Percentiles rank a stretch among this genome's conserved stretches.
phyloP scores from a whole-genome alignment of 2,888 invertebrate species.

The Caenorhabditis virilis region DNA sequence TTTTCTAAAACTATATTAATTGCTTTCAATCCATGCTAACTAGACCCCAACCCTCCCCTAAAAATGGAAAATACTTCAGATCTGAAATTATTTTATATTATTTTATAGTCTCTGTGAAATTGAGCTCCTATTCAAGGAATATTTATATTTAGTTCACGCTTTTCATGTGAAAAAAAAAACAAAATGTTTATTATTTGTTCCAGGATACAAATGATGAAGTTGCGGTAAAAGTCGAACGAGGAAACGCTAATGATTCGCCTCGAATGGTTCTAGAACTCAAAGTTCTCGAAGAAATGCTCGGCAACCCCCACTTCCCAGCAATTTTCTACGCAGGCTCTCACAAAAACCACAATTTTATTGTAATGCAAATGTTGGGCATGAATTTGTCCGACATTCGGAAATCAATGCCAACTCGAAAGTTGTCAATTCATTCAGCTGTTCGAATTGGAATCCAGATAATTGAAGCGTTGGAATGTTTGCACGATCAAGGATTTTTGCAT shows the following conservation, averaged over 20 bases:
- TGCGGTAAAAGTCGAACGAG: conserved; percentile 63
- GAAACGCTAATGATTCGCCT: conserved; percentile 44
- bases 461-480: conserved; percentile 54
- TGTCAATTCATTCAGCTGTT: conserved; percentile 40
- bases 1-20: no score
- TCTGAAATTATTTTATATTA: no score
- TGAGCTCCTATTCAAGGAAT: no score
- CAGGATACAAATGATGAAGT: conserved; percentile 30
- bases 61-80: no score
- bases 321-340: conserved; percentile 52
- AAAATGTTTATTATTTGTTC: no score
- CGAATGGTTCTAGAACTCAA: conserved; percentile 63
- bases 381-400: conserved; percentile 61
- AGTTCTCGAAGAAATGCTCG: conserved; percentile 49
- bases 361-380: conserved; percentile 64
- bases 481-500: conserved; percentile 60
- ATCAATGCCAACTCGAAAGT: conserved; percentile 19
- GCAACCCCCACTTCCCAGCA: conserved; percentile 44
- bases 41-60: no score
- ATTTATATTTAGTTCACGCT: no score
- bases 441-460: conserved; percentile 57
- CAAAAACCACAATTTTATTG: conserved; percentile 54
- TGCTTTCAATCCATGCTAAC: no score
- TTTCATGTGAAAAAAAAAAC: not conserved
- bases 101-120: no score